Conservation (phyloP, 2,888 invertebrate genomes). For the Melikaiella ostensackeni region DNA sequence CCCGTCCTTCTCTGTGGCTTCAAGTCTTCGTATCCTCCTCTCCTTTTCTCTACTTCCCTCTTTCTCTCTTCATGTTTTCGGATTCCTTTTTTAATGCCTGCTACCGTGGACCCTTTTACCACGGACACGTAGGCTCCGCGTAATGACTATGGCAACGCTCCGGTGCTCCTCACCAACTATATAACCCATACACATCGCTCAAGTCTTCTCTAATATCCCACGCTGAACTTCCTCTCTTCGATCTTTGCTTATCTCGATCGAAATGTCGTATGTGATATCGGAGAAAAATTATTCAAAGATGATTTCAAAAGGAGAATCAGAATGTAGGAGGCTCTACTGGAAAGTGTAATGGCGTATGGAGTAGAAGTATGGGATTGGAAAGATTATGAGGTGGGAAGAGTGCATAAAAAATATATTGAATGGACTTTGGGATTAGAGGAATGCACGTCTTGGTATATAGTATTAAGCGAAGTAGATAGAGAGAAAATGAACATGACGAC, state of each 20-base stretch:
- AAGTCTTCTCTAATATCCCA: conserved; percentile 50
- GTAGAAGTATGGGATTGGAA: too few species aligned
- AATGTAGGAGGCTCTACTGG: too few species aligned
- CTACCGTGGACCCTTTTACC: conserved; percentile 60
- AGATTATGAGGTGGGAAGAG: too few species aligned
- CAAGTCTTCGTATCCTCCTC: neutral
- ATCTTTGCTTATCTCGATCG: conserved; percentile 12
- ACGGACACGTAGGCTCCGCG: conserved; percentile 66
- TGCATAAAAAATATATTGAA: too few species aligned
- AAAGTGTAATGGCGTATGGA: too few species aligned
- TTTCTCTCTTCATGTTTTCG: conserved; percentile 25
- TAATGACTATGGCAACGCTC: conserved; percentile 66
- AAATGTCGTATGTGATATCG: too few species aligned
- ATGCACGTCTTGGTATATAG: too few species aligned
- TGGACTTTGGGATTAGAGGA: too few species aligned
- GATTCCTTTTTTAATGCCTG: conserved; percentile 36
- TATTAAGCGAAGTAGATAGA: too few species aligned
- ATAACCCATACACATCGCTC: conserved; percentile 50
- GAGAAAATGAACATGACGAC: too few species aligned
- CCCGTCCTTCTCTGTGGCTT: neutral
- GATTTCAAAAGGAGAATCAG: too few species aligned
- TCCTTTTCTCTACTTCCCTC: neutral
- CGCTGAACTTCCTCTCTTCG: conserved; percentile 47
- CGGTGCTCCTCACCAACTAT: conserved; percentile 59
- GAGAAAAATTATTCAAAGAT: too few species aligned